Base-by-base conservation (phyloP, 1,140 invertebrate species). In the Eriosoma lanigerum region DNA sequence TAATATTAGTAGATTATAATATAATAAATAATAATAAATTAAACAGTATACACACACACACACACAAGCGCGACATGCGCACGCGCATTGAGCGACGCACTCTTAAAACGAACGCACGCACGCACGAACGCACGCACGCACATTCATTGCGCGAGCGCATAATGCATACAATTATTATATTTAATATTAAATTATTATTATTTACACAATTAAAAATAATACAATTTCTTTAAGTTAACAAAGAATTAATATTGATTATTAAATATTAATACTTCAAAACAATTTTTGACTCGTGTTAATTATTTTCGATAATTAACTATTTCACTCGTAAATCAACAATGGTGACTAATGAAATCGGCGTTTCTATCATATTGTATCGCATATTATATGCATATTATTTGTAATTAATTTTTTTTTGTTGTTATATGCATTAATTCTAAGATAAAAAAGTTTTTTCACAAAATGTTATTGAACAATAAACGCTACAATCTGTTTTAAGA, bases 131-230 rank as follows among this genome's bases (percentile, higher is more conserved):
- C n/a, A n/a, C 64, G 64, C 64, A 44, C 64, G 0, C 64, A 46
- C 64, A 32, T 24, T 32, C 58, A 0, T 44, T 17, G 21, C 26
- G n/a, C 48, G 52, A 48, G 32, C 48, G 72, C 32, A 73, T 62
- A 81, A 86, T 48, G 72, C 21, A 81, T 62, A 73, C 86, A 88
- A 84, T 88, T 96, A 93, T 89, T 96, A 87, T 88, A 95, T 83
- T 94, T 94, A 70, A 21, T 68, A 46, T 38, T 38, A 38, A 94
- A 70, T 21, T 68, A 46, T 21, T 68, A 46, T 46, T 68, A 68
- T 68, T 68, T 68, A 68, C 38, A 44, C 38, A 32, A 68, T 68
- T 38, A 46, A 66, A 44, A 46, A 17, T 68, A 44, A 6, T 38
- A 44, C 12, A 46, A 68, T 68, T 68, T 46, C 12, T 46, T 68